phyloP scores from a whole-genome alignment of 2,113 vertebrate species.

The Heterocephalus glaber region DNA sequence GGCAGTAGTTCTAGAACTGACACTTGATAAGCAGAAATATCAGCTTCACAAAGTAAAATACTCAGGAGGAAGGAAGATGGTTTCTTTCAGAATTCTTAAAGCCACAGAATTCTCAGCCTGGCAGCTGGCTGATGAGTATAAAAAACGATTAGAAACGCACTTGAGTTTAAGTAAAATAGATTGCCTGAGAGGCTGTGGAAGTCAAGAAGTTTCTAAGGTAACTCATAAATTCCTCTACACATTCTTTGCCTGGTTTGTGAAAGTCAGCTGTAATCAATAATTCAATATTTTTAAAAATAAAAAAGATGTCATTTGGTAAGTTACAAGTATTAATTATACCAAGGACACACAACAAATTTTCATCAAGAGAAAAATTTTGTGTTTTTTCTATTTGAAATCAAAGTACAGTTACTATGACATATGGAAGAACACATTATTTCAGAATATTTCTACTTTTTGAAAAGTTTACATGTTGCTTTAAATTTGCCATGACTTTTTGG shows the following conservation, averaged over 20 bases:
- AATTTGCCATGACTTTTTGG: not conserved
- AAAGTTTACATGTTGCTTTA: not conserved
- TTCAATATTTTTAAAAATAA: not conserved
- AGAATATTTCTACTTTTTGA: not conserved
- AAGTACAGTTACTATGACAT: not conserved
- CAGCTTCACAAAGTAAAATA: not conserved
- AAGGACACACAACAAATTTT: not conserved
- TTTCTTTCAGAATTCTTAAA: not conserved
- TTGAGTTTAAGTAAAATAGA: slow-evolving; percentile 42
- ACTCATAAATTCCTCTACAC: not conserved
- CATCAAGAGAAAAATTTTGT: slow-evolving; percentile 1
- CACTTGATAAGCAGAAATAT: not conserved
- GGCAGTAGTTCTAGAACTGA: not conserved
- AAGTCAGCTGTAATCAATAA: not conserved
- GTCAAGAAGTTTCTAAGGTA: not conserved
- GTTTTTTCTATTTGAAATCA: not conserved
- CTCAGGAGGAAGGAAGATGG: not conserved
- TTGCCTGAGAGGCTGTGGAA: not conserved
- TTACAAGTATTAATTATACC: not conserved
- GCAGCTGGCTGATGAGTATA: not conserved
- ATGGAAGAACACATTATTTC: not conserved
- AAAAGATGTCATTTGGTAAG: not conserved
- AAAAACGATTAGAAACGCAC: not conserved
- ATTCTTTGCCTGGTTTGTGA: not conserved
- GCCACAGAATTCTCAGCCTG: not conserved